Percentiles rank a stretch among this genome's conserved stretches.
Evolutionary conservation across 1,140 invertebrate genomes (phyloP).

Genomic region (Drosophila kikkawai): DNA sequence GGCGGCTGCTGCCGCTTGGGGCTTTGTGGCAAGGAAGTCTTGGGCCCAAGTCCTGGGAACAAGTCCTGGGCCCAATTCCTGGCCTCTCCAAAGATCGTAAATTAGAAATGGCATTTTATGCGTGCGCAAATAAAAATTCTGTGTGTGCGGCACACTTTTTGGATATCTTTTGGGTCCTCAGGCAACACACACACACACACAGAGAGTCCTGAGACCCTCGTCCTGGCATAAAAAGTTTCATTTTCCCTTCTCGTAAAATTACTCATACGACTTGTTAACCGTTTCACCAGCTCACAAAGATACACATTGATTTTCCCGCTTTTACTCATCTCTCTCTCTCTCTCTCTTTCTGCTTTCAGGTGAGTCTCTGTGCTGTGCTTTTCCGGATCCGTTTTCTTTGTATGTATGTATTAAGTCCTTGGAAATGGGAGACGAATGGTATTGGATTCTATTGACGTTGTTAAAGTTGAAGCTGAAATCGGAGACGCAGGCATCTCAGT

Average conservation of each 20-base stretch:
- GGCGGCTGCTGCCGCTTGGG: constrained; percentile 3
- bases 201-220: not conserved
- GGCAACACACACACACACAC: not conserved
- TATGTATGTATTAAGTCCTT: not conserved
- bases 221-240: constrained; percentile 61
- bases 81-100: constrained; percentile 58
- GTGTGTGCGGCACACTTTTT: constrained; percentile 42
- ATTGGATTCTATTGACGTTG: constrained; percentile 32
- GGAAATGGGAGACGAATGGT: constrained; percentile 36
- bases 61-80: not conserved
- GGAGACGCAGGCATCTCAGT: not conserved
- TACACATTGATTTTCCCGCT: constrained; percentile 47
- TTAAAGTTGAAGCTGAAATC: constrained; percentile 7
- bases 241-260: constrained; percentile 61
- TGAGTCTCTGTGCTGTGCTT: constrained; percentile 40
- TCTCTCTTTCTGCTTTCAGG: constrained; percentile 54
- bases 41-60: not conserved
- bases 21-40: not conserved
- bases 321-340: constrained; percentile 24
- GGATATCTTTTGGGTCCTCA: constrained; percentile 40
- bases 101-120: constrained; percentile 79
- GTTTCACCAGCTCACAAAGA: constrained; percentile 46
- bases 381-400: constrained; percentile 12
- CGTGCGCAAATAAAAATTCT: constrained; percentile 72
- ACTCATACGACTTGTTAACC: constrained; percentile 80